phyloP scores from a whole-genome alignment of 2,888 invertebrate species.

The Oconnorella tubifera region DNA sequence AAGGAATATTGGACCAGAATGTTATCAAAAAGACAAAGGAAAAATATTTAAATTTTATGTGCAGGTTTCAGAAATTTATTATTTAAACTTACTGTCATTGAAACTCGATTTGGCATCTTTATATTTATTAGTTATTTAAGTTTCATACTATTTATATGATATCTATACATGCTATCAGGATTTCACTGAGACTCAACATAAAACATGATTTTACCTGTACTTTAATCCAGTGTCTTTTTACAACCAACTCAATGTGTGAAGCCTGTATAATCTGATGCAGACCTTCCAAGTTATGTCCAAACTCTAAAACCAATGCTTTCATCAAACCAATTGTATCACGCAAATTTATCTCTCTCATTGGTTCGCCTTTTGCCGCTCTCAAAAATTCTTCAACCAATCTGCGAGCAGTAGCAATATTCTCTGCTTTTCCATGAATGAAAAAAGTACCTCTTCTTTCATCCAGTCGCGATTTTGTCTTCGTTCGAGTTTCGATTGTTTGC shows the following conservation, averaged over 20 bases:
- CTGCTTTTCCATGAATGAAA: slow-evolving; percentile 14
- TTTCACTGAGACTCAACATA: too few relatives aligned
- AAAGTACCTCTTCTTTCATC: slow-evolving; percentile 6
- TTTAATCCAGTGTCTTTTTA: slow-evolving; percentile 1
- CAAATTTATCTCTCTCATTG: slow-evolving; percentile 11
- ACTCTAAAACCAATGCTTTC: slow-evolving; percentile 19
- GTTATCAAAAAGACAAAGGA: too few relatives aligned
- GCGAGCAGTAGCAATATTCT: neutral
- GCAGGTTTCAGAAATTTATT: too few relatives aligned
- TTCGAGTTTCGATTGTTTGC: neutral
- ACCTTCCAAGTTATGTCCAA: slow-evolving; percentile 14
- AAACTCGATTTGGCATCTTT: too few relatives aligned
- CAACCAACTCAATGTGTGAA: slow-evolving; percentile 9
- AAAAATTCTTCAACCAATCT: neutral
- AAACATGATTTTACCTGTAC: neutral
- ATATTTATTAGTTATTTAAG: too few relatives aligned
- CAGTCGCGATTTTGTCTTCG: slow-evolving; percentile 1
- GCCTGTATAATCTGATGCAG: slow-evolving; percentile 3
- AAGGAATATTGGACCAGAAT: too few relatives aligned
- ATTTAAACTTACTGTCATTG: too few relatives aligned
- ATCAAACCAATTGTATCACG: slow-evolving; percentile 6
- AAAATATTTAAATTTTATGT: too few relatives aligned
- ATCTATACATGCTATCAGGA: too few relatives aligned
- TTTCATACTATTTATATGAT: too few relatives aligned
- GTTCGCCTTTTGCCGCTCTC: neutral